phyloP scores from a whole-genome alignment of 2,888 invertebrate species.

The Pomacea canaliculata region DNA sequence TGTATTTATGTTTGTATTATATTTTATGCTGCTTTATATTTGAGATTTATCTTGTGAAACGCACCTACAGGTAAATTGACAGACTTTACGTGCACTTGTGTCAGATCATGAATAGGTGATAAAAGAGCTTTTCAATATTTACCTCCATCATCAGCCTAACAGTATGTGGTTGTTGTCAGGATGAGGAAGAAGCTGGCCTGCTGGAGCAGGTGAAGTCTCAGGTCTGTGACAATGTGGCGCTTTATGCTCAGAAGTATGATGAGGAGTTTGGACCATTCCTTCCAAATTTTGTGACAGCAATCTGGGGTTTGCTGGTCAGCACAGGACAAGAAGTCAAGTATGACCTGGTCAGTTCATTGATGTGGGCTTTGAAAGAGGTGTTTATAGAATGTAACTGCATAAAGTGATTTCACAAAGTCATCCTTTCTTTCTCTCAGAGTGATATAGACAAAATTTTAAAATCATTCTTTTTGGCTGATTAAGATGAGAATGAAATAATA shows the following conservation, averaged over 20 bases:
- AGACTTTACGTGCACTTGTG: too few species aligned
- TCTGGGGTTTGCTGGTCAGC: slow-evolving; percentile 90
- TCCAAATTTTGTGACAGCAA: slow-evolving; percentile 91
- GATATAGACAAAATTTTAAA: too few species aligned
- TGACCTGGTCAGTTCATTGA: slow-evolving; percentile 79
- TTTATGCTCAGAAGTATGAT: slow-evolving; percentile 98
- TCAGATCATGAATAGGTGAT: too few species aligned
- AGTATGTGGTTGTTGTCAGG: slow-evolving; percentile 70
- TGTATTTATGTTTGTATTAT: too few species aligned
- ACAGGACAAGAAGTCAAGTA: slow-evolving; percentile 89
- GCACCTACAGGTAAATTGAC: too few species aligned
- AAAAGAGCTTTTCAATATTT: too few species aligned
- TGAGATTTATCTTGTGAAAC: too few species aligned
- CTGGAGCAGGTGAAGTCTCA: slow-evolving; percentile 93
- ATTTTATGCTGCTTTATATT: too few species aligned
- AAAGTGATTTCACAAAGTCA: neutral
- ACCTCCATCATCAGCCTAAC: too few species aligned
- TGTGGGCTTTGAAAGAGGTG: neutral
- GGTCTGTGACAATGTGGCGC: slow-evolving; percentile 91
- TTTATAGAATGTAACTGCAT: neutral
- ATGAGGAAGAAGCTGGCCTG: slow-evolving; percentile 87
- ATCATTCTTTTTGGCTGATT: too few species aligned
- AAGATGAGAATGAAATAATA: too few species aligned
- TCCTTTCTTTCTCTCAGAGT: too few species aligned
- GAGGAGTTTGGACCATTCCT: slow-evolving; percentile 95